Conservation (phyloP, 2,797 vertebrate species). For the Acropternis orthonyx region DNA sequence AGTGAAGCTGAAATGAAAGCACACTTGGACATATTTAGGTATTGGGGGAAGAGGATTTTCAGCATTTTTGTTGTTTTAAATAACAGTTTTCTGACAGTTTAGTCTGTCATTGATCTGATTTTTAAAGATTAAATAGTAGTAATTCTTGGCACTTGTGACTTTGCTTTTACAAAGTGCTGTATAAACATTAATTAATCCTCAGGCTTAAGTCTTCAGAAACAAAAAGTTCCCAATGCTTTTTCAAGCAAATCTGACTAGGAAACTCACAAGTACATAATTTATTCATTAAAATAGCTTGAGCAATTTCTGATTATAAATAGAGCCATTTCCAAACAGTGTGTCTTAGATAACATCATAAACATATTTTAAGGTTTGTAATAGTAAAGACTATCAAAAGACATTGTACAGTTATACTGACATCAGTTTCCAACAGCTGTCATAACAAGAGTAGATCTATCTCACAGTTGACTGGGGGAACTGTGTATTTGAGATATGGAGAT, state of each 20-base stretch:
- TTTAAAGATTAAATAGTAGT: slow-evolving; percentile 51
- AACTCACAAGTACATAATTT: slow-evolving; percentile 17
- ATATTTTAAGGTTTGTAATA: slow-evolving; percentile 63
- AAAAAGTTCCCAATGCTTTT: slow-evolving; percentile 37
- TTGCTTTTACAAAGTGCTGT: slow-evolving; percentile 50
- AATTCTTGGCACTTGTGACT: slow-evolving; percentile 52
- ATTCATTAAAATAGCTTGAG: slow-evolving; percentile 45
- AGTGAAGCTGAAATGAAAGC: not conserved
- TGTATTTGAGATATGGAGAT: slow-evolving; percentile 63
- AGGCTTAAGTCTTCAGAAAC: slow-evolving; percentile 48
- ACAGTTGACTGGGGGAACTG: slow-evolving; percentile 8
- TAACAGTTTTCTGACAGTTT: slow-evolving; percentile 23
- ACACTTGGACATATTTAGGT: not conserved
- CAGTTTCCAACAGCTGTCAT: slow-evolving; percentile 64
- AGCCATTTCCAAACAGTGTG: slow-evolving; percentile 42
- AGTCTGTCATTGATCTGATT: slow-evolving; percentile 44
- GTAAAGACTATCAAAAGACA: slow-evolving; percentile 62
- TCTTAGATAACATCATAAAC: slow-evolving; percentile 59
- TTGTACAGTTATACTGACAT: slow-evolving; percentile 57
- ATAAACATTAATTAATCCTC: slow-evolving; percentile 70
- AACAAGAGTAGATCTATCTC: slow-evolving; percentile 49
- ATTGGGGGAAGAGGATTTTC: not conserved
- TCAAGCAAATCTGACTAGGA: slow-evolving; percentile 48
- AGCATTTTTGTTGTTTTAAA: slow-evolving; percentile 40
- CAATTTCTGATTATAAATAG: slow-evolving; percentile 54